Evolutionary conservation across 2,888 invertebrate species (phyloP).

Genomic region (Oscheius sp.): DNA sequence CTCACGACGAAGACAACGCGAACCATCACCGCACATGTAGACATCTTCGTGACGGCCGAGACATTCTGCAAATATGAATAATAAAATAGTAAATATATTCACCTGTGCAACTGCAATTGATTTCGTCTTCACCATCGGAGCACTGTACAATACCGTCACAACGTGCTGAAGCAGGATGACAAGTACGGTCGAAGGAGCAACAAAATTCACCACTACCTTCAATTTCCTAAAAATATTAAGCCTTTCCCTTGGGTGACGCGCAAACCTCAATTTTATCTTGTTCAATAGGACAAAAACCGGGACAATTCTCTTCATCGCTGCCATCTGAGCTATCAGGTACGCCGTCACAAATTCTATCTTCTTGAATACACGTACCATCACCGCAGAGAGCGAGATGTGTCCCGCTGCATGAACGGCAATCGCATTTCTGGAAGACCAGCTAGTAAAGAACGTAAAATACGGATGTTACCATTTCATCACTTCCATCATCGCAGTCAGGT

Average conservation of each 20-base stretch:
- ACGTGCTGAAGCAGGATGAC: slow-evolving; percentile 50
- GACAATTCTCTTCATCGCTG: slow-evolving; percentile 63
- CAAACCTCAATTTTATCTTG: neutral
- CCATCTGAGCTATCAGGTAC: slow-evolving; percentile 60
- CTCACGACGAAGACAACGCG: slow-evolving; percentile 60
- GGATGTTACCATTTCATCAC: slow-evolving; percentile 51
- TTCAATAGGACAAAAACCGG: slow-evolving; percentile 57
- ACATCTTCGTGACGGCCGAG: slow-evolving; percentile 51
- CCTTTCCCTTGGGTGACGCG: too few relatives aligned
- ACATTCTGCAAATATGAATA: slow-evolving; percentile 53
- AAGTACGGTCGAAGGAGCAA: slow-evolving; percentile 55
- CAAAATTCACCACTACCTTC: slow-evolving; percentile 39
- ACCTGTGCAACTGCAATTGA: slow-evolving; percentile 63
- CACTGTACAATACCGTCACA: slow-evolving; percentile 65
- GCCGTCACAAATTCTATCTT: slow-evolving; percentile 63
- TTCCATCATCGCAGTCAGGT: slow-evolving; percentile 58
- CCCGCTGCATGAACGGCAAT: slow-evolving; percentile 63
- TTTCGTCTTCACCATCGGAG: slow-evolving; percentile 63
- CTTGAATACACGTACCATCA: slow-evolving; percentile 59
- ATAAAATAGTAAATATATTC: neutral
- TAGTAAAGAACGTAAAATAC: neutral
- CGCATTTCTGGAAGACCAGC: slow-evolving; percentile 52
- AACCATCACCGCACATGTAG: slow-evolving; percentile 61
- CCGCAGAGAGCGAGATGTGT: slow-evolving; percentile 57
- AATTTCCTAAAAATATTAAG: neutral